phyloP scores from a whole-genome alignment of 2,113 vertebrate species.

The Suricata suricatta region DNA sequence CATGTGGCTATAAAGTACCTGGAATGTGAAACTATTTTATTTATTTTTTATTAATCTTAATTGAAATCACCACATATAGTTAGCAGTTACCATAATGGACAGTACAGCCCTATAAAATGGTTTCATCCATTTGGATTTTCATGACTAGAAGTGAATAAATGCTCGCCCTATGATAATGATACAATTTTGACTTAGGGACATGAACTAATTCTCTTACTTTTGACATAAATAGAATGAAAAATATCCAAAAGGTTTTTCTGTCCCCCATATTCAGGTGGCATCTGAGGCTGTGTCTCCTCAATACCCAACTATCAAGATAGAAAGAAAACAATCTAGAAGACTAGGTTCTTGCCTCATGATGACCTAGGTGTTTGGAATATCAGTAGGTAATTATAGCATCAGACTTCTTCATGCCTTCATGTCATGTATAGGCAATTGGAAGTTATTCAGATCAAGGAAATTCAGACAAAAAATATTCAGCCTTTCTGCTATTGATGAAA shows the following conservation, averaged over 20 bases:
- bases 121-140: not conserved
- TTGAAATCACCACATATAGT: not conserved
- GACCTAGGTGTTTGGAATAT: not conserved
- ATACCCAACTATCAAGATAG: not conserved
- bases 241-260: not conserved
- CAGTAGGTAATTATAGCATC: not conserved
- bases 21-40: not conserved
- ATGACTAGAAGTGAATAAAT: not conserved
- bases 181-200: not conserved
- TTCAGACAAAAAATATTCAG: not conserved
- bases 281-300: not conserved
- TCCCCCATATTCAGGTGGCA: not conserved
- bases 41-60: slow-evolving; percentile 28
- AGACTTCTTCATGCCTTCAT: not conserved
- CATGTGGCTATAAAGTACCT: not conserved
- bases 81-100: not conserved
- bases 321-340: not conserved
- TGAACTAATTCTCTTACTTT: slow-evolving; percentile 13
- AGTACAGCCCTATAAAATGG: not conserved
- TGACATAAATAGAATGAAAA: not conserved
- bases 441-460: not conserved
- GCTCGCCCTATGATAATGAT: not conserved
- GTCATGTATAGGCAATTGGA: not conserved
- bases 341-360: not conserved
- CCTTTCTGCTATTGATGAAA: not conserved